Evolutionary conservation across 1,140 invertebrate genomes (phyloP).

Genomic region (Drosophila sucinea): DNA sequence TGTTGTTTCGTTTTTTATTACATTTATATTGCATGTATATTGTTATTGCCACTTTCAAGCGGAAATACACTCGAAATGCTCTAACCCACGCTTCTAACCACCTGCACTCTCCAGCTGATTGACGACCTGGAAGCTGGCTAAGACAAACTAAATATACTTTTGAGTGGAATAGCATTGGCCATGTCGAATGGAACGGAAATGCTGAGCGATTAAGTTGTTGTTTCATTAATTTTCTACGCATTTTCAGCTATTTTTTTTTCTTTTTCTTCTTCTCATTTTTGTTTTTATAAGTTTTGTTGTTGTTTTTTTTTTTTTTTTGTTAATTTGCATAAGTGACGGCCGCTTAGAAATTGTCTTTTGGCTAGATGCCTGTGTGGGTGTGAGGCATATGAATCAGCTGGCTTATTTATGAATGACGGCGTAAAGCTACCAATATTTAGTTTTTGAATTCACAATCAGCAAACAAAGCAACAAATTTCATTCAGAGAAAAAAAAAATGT

Average conservation of each 20-base stretch:
- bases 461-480: conserved; percentile 10
- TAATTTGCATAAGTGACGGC: conserved; percentile 67
- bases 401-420: conserved; percentile 53
- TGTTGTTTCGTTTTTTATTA: conserved; percentile 65
- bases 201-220: conserved; percentile 72
- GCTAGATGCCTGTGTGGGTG: conserved; percentile 30
- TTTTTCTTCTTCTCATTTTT: not conserved
- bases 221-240: conserved; percentile 51
- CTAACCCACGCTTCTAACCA: conserved; percentile 66
- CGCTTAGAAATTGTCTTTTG: conserved; percentile 43
- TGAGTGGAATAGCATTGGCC: conserved; percentile 45
- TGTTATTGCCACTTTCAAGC: conserved; percentile 77
- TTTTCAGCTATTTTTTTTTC: conserved; percentile 31
- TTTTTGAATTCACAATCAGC: conserved; percentile 17
- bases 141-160: conserved; percentile 41
- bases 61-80: conserved; percentile 76
- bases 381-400: conserved; percentile 49
- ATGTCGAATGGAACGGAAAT: conserved; percentile 60
- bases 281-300: not conserved
- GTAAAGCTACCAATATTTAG: conserved; percentile 23
- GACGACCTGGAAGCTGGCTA: conserved; percentile 52
- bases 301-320: conserved; percentile 35
- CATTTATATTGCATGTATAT: conserved; percentile 57
- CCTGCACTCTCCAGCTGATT: conserved; percentile 59
- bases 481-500: not conserved